Percentiles rank a stretch among this genome's conserved stretches.
phyloP scores from a whole-genome alignment of 2,888 invertebrate genomes.

The Metallyticus violacea region DNA sequence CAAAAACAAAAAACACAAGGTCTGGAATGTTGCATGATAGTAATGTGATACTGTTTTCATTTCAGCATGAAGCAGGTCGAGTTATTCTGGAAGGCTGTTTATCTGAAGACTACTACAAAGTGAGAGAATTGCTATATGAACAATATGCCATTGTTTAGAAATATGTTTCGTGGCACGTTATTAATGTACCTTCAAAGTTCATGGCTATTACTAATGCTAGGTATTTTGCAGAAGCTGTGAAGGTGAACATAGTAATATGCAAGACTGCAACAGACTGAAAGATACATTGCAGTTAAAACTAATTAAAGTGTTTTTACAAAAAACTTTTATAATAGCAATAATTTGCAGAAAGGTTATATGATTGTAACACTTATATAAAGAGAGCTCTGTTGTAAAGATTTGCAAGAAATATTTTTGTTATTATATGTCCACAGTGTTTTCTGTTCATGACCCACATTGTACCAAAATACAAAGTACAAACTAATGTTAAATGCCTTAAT shows the following conservation, averaged over 20 bases:
- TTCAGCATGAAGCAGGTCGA: constrained; percentile 85
- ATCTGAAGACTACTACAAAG: constrained; percentile 92
- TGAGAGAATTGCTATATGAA: constrained; percentile 87
- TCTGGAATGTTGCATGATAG: not conserved
- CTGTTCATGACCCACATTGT: not conserved
- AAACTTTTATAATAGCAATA: not conserved
- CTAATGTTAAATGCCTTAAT: not conserved
- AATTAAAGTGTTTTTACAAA: too few relatives aligned
- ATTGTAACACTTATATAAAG: not conserved
- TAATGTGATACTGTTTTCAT: constrained; percentile 36
- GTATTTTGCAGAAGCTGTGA: not conserved
- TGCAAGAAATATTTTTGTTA: not conserved
- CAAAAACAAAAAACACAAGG: too few relatives aligned
- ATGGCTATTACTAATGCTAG: too few relatives aligned
- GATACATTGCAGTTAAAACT: not conserved
- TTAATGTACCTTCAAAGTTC: too few relatives aligned
- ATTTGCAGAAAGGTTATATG: not conserved
- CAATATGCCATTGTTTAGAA: constrained; percentile 92
- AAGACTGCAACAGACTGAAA: not conserved
- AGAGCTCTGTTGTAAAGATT: not conserved
- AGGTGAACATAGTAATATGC: not conserved
- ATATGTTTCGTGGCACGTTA: not conserved
- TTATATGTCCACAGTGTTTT: not conserved
- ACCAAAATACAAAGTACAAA: not conserved
- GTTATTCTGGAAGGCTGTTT: constrained; percentile 92